Evolutionary conservation across 2,888 invertebrate genomes (phyloP).

Genomic region (Sinhomidia bicolor): DNA sequence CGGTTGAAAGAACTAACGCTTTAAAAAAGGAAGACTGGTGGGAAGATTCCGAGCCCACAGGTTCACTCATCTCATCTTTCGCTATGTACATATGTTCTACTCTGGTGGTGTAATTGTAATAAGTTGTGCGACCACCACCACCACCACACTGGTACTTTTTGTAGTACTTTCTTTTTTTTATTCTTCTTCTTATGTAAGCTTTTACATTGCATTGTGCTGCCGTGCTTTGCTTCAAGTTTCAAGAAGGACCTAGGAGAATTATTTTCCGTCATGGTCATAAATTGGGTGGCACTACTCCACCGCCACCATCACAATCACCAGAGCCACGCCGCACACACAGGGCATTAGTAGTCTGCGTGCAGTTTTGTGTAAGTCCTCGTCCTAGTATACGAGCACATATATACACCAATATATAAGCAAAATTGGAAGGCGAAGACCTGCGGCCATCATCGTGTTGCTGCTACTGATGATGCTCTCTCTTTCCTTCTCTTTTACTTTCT

Average conservation of each 20-base stretch:
- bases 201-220: conserved; percentile 3
- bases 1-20: conserved; percentile 62
- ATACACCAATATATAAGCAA: conserved; percentile 34
- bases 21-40: conserved; percentile 30
- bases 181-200: background rate
- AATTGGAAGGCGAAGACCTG: conserved; percentile 56
- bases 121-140: conserved; percentile 11
- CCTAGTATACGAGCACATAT: background rate
- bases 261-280: conserved; percentile 72
- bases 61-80: conserved; percentile 15
- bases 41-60: conserved; percentile 7
- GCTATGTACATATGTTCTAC: background rate
- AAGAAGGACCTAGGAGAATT: conserved; percentile 60
- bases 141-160: background rate
- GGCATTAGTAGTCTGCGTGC: conserved; percentile 70
- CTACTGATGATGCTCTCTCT: conserved; percentile 36
- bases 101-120: conserved; percentile 30
- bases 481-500: conserved; percentile 36
- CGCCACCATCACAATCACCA: conserved; percentile 39
- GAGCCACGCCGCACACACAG: conserved; percentile 22
- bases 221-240: conserved; percentile 8
- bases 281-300: conserved; percentile 69
- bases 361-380: conserved; percentile 45
- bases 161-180: background rate
- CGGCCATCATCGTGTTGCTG: conserved; percentile 57